Conservation (phyloP, 2,888 invertebrate genomes). For the Lepidochitona cinerea region DNA sequence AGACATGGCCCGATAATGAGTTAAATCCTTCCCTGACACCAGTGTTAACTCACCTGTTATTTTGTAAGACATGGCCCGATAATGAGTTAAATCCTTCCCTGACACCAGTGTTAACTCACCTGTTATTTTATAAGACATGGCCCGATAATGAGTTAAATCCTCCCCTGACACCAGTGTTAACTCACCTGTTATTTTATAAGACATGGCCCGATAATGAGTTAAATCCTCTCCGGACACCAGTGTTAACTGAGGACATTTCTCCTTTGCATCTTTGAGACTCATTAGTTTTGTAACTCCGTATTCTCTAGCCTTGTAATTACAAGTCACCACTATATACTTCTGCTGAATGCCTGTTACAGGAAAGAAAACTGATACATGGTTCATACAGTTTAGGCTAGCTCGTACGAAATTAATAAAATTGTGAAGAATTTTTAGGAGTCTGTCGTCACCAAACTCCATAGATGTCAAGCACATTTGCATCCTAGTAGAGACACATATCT, state of each 20-base stretch:
- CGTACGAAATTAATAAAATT: too few species aligned
- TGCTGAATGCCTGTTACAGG: constrained; percentile 87
- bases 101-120: neutral
- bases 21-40: too few species aligned
- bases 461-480: too few species aligned
- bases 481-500: too few species aligned
- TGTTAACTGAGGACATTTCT: constrained; percentile 81
- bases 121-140: neutral
- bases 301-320: constrained; percentile 85
- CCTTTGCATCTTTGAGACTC: constrained; percentile 81
- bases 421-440: too few species aligned
- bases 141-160: neutral
- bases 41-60: neutral
- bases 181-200: constrained; percentile 79
- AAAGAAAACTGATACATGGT: too few species aligned
- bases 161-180: neutral
- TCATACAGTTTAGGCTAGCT: too few species aligned
- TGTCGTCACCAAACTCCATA: too few species aligned
- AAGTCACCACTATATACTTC: constrained; percentile 87
- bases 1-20: neutral
- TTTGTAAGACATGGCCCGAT: neutral
- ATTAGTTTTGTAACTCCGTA: constrained; percentile 85
- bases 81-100: too few species aligned
- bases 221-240: constrained; percentile 88
- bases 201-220: constrained; percentile 83